phyloP scores from a whole-genome alignment of 2,113 vertebrate species.

The Tamias sibiricus region DNA sequence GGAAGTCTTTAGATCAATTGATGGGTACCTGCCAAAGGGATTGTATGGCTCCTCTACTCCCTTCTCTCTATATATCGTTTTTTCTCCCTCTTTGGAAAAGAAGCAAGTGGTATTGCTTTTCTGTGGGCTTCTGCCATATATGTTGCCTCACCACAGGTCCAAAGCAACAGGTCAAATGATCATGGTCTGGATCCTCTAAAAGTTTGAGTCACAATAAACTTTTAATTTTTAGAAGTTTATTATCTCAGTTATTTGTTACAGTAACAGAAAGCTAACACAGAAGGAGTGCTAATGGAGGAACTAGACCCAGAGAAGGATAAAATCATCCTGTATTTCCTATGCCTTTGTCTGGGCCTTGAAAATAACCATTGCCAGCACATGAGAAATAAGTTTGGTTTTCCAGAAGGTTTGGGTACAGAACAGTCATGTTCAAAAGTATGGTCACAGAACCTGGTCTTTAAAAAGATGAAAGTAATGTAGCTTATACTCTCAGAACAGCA shows the following conservation, averaged over 20 bases:
- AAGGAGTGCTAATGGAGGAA: not conserved
- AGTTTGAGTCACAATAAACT: not conserved
- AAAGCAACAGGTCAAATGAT: not conserved
- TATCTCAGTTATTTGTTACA: not conserved
- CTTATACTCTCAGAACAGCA: not conserved
- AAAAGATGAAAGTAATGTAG: not conserved
- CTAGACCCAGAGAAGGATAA: not conserved
- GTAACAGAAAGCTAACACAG: not conserved
- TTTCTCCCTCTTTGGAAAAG: not conserved
- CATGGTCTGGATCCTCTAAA: too few species aligned
- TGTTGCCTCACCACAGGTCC: not conserved
- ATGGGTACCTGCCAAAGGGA: not conserved
- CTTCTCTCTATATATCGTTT: not conserved
- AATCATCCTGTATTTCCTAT: accelerated
- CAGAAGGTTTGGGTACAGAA: not conserved
- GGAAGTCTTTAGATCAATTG: too few species aligned
- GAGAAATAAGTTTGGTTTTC: not conserved
- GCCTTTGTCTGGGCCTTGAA: accelerated
- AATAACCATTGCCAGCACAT: accelerated
- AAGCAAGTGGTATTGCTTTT: not conserved
- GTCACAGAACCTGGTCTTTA: not conserved
- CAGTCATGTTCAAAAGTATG: not conserved
- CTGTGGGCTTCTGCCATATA: not conserved
- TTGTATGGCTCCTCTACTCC: accelerated
- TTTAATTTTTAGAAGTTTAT: not conserved